Evolutionary conservation across 2,797 vertebrate species (phyloP).

Genomic region (Avahi laniger): DNA sequence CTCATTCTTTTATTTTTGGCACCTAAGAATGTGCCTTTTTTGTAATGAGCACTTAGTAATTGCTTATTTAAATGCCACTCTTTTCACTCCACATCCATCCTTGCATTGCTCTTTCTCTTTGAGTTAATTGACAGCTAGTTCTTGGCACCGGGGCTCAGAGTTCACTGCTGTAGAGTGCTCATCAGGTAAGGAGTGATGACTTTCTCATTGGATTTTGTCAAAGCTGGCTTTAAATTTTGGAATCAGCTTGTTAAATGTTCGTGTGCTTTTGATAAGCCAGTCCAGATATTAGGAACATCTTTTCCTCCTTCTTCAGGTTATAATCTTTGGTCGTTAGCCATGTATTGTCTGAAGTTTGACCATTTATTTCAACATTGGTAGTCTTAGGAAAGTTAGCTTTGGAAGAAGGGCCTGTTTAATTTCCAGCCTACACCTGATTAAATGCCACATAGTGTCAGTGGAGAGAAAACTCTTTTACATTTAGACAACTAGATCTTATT

Average conservation of each 20-base stretch:
- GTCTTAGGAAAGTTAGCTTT: not conserved
- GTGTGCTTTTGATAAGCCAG: not conserved
- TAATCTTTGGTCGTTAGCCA: not conserved
- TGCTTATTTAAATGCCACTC: not conserved
- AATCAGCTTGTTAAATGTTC: not conserved
- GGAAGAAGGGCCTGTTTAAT: not conserved
- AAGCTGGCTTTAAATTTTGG: not conserved
- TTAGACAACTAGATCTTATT: not conserved
- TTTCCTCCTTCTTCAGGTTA: not conserved
- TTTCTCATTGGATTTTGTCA: not conserved
- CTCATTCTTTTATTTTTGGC: not conserved
- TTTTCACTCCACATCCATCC: not conserved
- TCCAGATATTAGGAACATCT: not conserved
- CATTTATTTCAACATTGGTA: not conserved
- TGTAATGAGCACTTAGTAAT: not conserved
- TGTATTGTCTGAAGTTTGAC: not conserved
- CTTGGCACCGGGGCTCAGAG: not conserved
- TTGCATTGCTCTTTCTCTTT: not conserved
- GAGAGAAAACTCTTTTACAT: not conserved
- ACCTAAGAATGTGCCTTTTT: not conserved
- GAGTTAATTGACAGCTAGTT: not conserved
- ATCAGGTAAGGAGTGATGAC: not conserved
- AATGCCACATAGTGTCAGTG: not conserved
- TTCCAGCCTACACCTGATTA: not conserved
- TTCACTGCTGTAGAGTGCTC: not conserved